Evolutionary conservation across 1,140 invertebrate genomes (phyloP), one percentile per base, ranked within the genome.

Genomic region (Bombus waltoni): DNA sequence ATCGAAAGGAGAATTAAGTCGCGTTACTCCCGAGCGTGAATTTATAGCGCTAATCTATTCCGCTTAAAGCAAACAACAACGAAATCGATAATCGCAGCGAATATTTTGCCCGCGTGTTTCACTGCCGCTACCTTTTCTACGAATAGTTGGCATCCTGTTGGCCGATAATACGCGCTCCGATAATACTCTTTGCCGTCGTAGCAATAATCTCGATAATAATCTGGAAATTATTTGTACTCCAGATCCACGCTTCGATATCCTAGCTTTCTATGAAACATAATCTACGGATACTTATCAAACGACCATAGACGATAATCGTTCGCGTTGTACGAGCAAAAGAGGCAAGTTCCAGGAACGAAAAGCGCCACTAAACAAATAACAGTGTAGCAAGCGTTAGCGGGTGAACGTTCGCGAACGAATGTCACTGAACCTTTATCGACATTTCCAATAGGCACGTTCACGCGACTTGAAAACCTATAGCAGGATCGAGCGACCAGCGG

Each of bases 351-450:
- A 32, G n/a, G 62, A 79, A 66, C 40, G 62, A 79, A 35, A 47
- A 80, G 9, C 77, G 44, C 25, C 18, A 47, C 0, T 28, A 9
- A 38, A 38, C 32, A 47, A 28, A 47, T 15, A 53, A 13, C 18
- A 22, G 53, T 6, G 0, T n/a, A 42, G 10, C 10, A 6, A 40
- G 32, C 9, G 25, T 76, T 62, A 28, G 75, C 44, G 65, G 65
- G 78, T 80, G 62, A 80, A 80, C 78, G 78, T 80, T 80, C 78
- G 65, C 78, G 25, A 28, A 70, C 78, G 32, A 70, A 70, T 80
- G 78, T 80, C 42, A 70, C 42, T 68, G 78, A 70, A 70, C 65
- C 65, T 80, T 80, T 80, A 70, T 80, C 65, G 78, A 80, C 78
- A 80, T 70, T 80, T 80, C 47, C 78, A 80, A 80, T 53, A 53